phyloP scores from a whole-genome alignment of 2,888 invertebrate species.

The Lasioglossum morio region DNA sequence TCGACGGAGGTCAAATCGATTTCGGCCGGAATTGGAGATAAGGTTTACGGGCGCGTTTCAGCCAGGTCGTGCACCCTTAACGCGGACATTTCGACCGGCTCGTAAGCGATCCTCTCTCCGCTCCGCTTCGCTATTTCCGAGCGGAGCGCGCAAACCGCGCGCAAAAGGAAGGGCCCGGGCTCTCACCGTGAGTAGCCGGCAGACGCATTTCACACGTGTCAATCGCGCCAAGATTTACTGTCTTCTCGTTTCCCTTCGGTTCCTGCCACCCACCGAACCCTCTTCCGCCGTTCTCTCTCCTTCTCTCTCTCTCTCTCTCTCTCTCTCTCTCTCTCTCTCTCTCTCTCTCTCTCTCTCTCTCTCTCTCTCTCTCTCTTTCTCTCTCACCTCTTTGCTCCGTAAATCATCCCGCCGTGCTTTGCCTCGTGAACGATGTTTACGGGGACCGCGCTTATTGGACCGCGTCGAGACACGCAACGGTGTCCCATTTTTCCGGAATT shows the following conservation, averaged over 20 bases:
- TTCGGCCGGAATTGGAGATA: constrained; percentile 80
- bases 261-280: constrained; percentile 34
- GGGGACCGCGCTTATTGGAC: constrained; percentile 68
- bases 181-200: constrained; percentile 71
- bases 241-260: constrained; percentile 55
- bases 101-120: constrained; percentile 13
- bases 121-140: constrained; percentile 8
- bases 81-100: constrained; percentile 49
- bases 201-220: constrained; percentile 83
- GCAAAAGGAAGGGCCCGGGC: constrained; percentile 55
- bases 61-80: constrained; percentile 51
- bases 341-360: constrained; percentile 50
- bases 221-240: constrained; percentile 81
- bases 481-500: constrained; percentile 56
- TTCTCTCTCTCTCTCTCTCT: background rate
- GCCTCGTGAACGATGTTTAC: constrained; percentile 69
- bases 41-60: constrained; percentile 75
- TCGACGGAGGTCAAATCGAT: constrained; percentile 80
- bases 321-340: constrained; percentile 59
- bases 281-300: background rate
- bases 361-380: constrained; percentile 31
- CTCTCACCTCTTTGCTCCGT: constrained; percentile 73
- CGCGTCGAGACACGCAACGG: constrained; percentile 18
- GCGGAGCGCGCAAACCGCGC: constrained; percentile 52
- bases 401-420: constrained; percentile 76